Evolutionary conservation across 1,140 invertebrate species (phyloP).

Genomic region (Nephotettix cincticeps): DNA sequence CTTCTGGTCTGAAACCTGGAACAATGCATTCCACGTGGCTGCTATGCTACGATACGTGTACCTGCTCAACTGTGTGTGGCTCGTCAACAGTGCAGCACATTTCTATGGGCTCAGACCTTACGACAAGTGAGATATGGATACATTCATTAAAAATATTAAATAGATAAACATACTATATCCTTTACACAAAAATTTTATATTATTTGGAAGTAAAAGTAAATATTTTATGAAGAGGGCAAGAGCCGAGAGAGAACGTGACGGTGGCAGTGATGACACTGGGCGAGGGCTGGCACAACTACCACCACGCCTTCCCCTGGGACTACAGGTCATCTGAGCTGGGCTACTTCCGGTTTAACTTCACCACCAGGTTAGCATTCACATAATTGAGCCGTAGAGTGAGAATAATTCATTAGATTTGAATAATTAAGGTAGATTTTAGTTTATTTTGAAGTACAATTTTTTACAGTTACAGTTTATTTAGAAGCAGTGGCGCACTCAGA

Average conservation of each 20-base stretch:
- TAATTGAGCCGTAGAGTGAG: too few relatives aligned
- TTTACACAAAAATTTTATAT: too few relatives aligned
- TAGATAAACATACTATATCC: too few relatives aligned
- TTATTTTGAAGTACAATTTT: too few relatives aligned
- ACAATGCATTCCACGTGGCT: constrained; percentile 51
- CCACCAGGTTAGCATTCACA: constrained; percentile 56
- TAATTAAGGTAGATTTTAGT: too few relatives aligned
- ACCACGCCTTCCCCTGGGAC: constrained; percentile 78
- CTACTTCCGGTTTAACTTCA: constrained; percentile 70
- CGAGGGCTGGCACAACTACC: constrained; percentile 79
- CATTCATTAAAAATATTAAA: too few relatives aligned
- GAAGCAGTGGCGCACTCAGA: too few relatives aligned
- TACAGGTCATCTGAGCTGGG: constrained; percentile 77
- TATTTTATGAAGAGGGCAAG: too few relatives aligned
- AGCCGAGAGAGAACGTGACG: constrained; percentile 53
- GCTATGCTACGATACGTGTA: constrained; percentile 57
- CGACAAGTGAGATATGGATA: constrained; percentile 59
- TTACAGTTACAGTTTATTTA: too few relatives aligned
- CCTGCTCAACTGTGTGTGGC: constrained; percentile 64
- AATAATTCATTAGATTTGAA: too few relatives aligned
- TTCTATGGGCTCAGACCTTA: constrained; percentile 63
- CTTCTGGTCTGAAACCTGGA: constrained; percentile 61
- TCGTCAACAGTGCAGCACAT: constrained; percentile 69
- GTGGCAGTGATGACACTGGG: constrained; percentile 51
- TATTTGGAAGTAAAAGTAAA: too few relatives aligned